Evolutionary conservation across 2,888 invertebrate genomes (phyloP).

Genomic region (Drepana falcataria): DNA sequence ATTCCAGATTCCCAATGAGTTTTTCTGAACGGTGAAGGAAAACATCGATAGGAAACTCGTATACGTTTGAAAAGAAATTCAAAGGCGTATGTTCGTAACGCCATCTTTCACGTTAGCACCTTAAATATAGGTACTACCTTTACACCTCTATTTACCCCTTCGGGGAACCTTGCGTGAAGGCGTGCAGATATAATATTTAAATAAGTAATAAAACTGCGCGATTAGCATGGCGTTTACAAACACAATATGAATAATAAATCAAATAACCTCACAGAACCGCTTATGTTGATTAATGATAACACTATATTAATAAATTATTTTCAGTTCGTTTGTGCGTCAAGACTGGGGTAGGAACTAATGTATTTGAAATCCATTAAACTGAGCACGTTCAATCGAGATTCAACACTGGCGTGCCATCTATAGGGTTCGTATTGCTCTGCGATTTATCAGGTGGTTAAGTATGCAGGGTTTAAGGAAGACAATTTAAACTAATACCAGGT

Average conservation of each 20-base stretch:
- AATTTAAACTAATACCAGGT: constrained; percentile 43
- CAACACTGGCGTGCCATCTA: neutral
- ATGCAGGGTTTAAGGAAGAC: constrained; percentile 30
- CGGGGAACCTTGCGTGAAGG: no score
- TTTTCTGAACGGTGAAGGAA: no score
- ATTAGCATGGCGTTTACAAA: neutral
- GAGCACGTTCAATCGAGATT: constrained; percentile 9
- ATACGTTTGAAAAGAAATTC: no score
- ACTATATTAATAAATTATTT: constrained; percentile 27
- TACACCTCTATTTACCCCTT: no score
- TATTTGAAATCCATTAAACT: constrained; percentile 39
- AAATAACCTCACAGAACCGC: neutral
- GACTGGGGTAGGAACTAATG: constrained; percentile 26
- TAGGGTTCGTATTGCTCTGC: constrained; percentile 14
- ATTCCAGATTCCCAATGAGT: no score
- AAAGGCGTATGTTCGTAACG: no score
- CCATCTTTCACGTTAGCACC: no score
- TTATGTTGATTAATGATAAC: constrained; percentile 23
- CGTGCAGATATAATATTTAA: no score
- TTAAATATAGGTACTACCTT: no score
- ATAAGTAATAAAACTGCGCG: no score
- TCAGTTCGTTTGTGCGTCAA: constrained; percentile 24
- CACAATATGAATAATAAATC: neutral
- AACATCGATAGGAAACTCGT: no score
- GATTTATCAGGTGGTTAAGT: constrained; percentile 22